Evolutionary conservation across 1,140 invertebrate species (phyloP).

Genomic region (Orchestia grillus): DNA sequence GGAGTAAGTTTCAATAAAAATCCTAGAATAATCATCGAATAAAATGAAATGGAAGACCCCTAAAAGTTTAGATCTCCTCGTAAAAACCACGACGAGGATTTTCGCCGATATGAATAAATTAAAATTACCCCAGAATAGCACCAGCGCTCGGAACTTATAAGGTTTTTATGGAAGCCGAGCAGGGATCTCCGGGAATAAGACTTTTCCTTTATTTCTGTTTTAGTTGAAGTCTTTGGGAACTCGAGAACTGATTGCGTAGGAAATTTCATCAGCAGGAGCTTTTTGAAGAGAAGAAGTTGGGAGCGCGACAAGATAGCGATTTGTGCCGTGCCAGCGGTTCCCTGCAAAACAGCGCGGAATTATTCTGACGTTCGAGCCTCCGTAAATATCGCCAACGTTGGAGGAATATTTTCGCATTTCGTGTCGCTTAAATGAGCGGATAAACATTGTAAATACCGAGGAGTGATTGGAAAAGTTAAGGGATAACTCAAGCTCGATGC

Average conservation of each 20-base stretch:
- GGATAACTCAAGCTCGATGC: not conserved
- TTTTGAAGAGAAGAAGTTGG: conserved; percentile 6
- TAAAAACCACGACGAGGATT: not conserved
- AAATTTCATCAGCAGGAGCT: conserved; percentile 15
- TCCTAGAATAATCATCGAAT: not conserved
- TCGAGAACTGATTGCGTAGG: conserved; percentile 15
- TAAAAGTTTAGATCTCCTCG: not conserved
- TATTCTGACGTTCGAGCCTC: not conserved
- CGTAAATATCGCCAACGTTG: not conserved
- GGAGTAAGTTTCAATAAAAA: not conserved
- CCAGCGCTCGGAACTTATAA: not conserved
- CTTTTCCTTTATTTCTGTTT: not conserved
- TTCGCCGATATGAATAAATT: not conserved
- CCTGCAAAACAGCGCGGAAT: not conserved
- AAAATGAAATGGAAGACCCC: not conserved
- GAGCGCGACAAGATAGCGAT: not conserved
- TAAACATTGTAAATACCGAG: not conserved
- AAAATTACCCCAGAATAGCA: not conserved
- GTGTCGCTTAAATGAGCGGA: not conserved
- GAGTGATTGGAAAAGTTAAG: not conserved
- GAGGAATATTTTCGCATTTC: not conserved
- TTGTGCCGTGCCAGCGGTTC: too few relatives aligned
- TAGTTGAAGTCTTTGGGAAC: conserved; percentile 5
- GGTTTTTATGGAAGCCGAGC: not conserved
- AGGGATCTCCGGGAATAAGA: not conserved